Percentiles rank a stretch among this genome's conserved stretches.
phyloP scores from a whole-genome alignment of 1,140 invertebrate genomes.

The Whitmania pigra region DNA sequence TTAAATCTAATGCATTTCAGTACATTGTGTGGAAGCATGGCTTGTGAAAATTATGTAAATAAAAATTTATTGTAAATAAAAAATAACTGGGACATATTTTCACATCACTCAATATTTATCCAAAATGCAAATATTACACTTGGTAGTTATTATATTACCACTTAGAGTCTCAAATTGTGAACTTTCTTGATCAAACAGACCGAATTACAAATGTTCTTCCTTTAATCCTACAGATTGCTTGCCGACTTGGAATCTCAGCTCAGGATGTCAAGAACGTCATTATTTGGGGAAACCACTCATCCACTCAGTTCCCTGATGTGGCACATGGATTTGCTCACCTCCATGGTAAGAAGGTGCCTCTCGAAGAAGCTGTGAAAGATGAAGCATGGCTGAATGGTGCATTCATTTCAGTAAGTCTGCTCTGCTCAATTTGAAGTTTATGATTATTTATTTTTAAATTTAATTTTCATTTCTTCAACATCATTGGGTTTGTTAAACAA shows the following conservation, averaged over 20 bases:
- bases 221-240: constrained; percentile 42
- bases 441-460: not conserved
- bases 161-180: not conserved
- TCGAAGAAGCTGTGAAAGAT: constrained; percentile 66
- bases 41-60: no score
- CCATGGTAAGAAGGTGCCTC: constrained; percentile 47
- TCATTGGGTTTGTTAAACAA: not conserved
- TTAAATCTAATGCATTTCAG: no score
- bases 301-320: constrained; percentile 94
- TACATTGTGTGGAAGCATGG: no score
- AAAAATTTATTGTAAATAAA: no score
- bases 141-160: no score
- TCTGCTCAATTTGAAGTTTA: not conserved
- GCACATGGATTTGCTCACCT: constrained; percentile 54
- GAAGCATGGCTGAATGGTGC: constrained; percentile 63
- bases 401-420: constrained; percentile 56
- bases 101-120: no score
- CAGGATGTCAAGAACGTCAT: constrained; percentile 74
- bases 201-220: constrained; percentile 17
- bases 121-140: no score
- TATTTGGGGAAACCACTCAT: constrained; percentile 99
- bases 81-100: no score
- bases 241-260: constrained; percentile 48
- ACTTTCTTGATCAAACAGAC: no score
- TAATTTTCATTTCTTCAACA: not conserved